Evolutionary conservation across 1,140 invertebrate genomes (phyloP), one percentile per base, ranked within the genome.

Genomic region (Lucilia cuprina): DNA sequence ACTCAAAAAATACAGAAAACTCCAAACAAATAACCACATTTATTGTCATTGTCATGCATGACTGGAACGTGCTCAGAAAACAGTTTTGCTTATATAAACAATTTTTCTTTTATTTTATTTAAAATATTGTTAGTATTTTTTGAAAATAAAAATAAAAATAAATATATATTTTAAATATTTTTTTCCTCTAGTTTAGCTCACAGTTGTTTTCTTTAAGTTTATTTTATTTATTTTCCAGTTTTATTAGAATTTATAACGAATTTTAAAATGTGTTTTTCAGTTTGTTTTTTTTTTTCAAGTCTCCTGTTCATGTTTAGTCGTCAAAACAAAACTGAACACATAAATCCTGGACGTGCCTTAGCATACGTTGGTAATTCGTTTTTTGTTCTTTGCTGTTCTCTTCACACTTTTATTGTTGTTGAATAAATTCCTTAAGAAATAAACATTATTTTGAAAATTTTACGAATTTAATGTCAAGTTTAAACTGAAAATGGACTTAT

Each of bases 21-120:
- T 60, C 55, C 55, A 60, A n/a, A n/a, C 55, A 60, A 60, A n/a
- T 60, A 60, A 41, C 41, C 75, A 78, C 75, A 78, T 78, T 78
- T 78, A 41, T 78, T 78, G 75, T 78, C 75, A 78, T 78, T 78
- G 75, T 78, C 75, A 78, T 78, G 75, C 75, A 78, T 78, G 75
- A 78, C 75, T 78, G 75, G 75, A 78, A 78, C 75, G 75, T 78
- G 75, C 75, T 78, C 75, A 78, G 75, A 41, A 78, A 78, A 78
- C 41, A 78, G 75, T 78, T 78, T 78, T 41, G 74, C 8, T 75
- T 75, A 34, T 34, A 34, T 41, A 7, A 7, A 41, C 41, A 41
- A 41, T 41, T 41, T 30, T 30, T 30, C 25, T 30, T 30, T 75
- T 75, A 17, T 78, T 47, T 78, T 19, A n/a, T 77, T 75, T 75